These are phyloP conservation scores for Ormyrus pomaceus DNA, from an alignment of 2,888 invertebrate species.

Conservation along the genomic window DNA sequence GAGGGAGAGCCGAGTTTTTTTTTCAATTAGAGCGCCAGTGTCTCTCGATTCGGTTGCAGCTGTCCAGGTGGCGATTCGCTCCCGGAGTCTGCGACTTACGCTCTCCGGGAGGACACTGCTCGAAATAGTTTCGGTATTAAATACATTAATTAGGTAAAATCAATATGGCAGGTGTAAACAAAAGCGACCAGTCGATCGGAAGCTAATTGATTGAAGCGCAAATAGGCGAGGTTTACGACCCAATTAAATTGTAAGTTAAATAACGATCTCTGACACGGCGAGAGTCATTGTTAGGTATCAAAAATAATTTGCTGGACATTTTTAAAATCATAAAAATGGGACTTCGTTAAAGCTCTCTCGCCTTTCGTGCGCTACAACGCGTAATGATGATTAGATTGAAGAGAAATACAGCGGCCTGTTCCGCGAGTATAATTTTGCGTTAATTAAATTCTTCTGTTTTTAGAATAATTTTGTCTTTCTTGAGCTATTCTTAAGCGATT, in stretches of 20 bases:
- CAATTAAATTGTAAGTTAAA: conserved; percentile 37
- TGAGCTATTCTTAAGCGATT: too few relatives aligned
- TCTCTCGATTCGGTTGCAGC: not conserved
- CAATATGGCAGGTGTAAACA: conserved; percentile 28
- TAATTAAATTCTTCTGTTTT: too few relatives aligned
- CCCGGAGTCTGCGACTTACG: not conserved
- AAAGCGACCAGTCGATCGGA: not conserved
- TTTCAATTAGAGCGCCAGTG: not conserved
- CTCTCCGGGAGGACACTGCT: not conserved
- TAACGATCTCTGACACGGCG: not conserved
- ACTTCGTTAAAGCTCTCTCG: too few relatives aligned
- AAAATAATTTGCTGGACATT: too few relatives aligned
- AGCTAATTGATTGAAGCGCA: conserved; percentile 41
- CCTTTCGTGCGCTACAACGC: too few relatives aligned
- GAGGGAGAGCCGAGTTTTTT: not conserved
- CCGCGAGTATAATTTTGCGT: too few relatives aligned
- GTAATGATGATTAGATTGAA: too few relatives aligned
- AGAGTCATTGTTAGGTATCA: too few relatives aligned
- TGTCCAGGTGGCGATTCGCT: not conserved
- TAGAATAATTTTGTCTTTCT: too few relatives aligned
- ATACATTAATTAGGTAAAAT: conserved; percentile 37
- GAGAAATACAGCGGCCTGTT: too few relatives aligned
- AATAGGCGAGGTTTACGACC: conserved; percentile 29
- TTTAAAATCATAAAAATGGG: too few relatives aligned
- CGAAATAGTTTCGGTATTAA: not conserved